Evolutionary conservation across 2,797 vertebrate genomes (phyloP), one percentile per base, ranked within the genome.

Genomic region (Oophaga sylvatica): DNA sequence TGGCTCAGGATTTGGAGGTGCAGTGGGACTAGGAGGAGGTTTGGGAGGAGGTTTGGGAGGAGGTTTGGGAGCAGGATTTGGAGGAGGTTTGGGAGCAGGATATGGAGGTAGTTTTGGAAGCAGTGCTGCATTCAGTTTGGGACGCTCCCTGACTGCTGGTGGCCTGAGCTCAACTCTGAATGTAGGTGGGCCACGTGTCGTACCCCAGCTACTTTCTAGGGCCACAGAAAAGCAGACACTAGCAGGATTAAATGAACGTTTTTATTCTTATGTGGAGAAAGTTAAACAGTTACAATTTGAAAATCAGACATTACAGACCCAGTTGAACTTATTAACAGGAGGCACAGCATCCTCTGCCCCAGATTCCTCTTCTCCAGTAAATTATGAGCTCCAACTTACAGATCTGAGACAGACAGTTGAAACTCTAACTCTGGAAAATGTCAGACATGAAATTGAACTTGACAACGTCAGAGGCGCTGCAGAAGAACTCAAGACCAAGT

Each of bases 401-500:
- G 93, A 94, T 79, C 91, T 93, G 75, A 91, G 92, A 76, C 89
- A 20, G 81, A 93, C 91, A 3, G 76, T 94, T 89, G 91, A 93
- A 88, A 89, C 60, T 45, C 91, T 94, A 81, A 93, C 93, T 16
- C 86, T 94, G 56, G 93, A 94, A 89, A 93, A 92, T 79, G 88
- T 94, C 82, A 93, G 91, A 88, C 78, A 92, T 90, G 93, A 93
- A 90, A 93, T 94, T 48, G 92, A 94, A 84, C 87, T 94, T 17
- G 93, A 94, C 88, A 93, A 94, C 80, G 87, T 94, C 19, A 90
- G 93, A 17, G 93, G 92, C 31, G 87, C 91, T 0, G 92, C 93
- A 77, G 93, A 94, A 68, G 93, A 94, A 70, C 84, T 94, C 13
- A 94, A 92, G 83, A 92, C 93, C 60, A 94, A 94, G 93, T 94